Base-by-base conservation (phyloP, 23 tunicate genomes). In the Ascidia mentula region DNA sequence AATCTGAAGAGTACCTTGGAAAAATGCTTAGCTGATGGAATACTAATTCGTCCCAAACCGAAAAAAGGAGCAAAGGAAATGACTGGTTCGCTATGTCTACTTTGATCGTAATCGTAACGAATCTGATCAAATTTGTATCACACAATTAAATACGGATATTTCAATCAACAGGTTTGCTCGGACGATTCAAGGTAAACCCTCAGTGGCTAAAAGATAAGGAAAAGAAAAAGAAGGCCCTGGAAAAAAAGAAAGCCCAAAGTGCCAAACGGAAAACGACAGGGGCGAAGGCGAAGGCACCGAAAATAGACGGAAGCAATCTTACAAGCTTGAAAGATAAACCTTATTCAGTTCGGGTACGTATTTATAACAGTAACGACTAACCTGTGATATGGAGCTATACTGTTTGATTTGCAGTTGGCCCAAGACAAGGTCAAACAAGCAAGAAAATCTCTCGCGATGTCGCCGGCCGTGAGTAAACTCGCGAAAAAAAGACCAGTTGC, bases 121-220 rank as follows among this genome's bases (percentile, higher is more conserved):
- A 42, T 9, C 53, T 42, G 53, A 42, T 42, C 15, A 42, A 15
- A 15, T 42, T 53, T 53, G 65, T 53, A 53, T 12, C 1, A 26
- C 15, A 42, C 53, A 9, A 12, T 12, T 9, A 9, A 9, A 15
- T 42, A 12, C 15, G 12, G 12, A 12, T 53, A 9, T 53, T 26
- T 53, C 2, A 6, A 53, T 20, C 65, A 20, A 53, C 61, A 81
- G 85, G 85, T 45, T 39, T 72, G 12, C 32, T 22, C 22, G 77
- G 77, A 20, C 38, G 85, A 0, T 81, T 81, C 69, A 81, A 81
- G 42, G 34, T 81, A n/a, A 72, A 72, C 34, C 85, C 85, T 15
- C 77, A 81, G 40, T 81, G 72, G 72, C 18, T 81, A 69, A 81
- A 81, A 72, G 15, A 76, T 1, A 32, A 45, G 69, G 69, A 46